Conservation (phyloP, 2,113 vertebrate genomes). For the Leptocoma aspasia region DNA sequence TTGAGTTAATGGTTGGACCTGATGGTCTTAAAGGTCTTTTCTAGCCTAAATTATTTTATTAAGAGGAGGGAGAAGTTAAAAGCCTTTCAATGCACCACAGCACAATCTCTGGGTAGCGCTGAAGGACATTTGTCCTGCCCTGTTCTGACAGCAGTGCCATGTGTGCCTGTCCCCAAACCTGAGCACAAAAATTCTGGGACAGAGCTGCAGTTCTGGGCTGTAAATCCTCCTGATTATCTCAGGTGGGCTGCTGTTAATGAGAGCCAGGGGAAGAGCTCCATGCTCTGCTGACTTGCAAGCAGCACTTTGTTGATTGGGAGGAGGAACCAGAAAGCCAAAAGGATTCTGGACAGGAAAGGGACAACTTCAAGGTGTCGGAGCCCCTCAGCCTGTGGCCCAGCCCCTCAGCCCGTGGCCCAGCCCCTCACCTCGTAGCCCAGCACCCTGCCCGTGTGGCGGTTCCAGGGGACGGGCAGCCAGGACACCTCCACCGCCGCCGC, state of each 20-base stretch:
- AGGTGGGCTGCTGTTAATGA: neutral
- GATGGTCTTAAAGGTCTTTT: neutral
- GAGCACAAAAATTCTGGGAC: neutral
- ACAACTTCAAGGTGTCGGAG: neutral
- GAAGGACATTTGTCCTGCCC: neutral
- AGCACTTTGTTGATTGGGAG: neutral
- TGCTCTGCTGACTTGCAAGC: neutral
- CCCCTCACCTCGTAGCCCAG: slow-evolving; percentile 83
- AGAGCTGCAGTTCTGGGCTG: neutral
- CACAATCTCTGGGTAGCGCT: neutral
- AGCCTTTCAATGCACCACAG: neutral
- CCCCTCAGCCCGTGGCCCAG: neutral
- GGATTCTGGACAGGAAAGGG: neutral
- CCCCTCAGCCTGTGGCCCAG: accelerated
- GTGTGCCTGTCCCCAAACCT: neutral
- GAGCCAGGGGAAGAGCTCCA: neutral
- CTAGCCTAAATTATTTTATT: neutral
- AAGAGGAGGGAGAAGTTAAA: neutral
- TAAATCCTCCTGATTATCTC: neutral
- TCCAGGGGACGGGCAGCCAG: slow-evolving; percentile 80
- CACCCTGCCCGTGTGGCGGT: slow-evolving; percentile 76
- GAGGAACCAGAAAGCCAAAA: neutral
- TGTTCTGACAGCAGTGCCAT: neutral
- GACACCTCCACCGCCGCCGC: slow-evolving; percentile 82
- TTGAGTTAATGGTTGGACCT: neutral